Conservation (phyloP, 2,113 vertebrate species). For the Phaethornis superciliosus region DNA sequence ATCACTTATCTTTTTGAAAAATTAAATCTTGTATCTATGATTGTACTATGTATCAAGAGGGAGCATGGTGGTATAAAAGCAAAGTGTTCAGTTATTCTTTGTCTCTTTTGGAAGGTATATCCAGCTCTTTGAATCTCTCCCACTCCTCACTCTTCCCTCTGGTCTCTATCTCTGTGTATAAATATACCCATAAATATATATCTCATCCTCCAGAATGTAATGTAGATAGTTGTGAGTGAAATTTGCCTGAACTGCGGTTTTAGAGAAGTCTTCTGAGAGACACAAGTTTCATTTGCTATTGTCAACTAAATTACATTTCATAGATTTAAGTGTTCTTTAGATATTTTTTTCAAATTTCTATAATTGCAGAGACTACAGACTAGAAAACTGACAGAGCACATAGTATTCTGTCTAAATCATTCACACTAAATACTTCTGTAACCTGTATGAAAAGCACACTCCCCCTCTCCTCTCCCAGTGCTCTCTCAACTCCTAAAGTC, state of each 20-base stretch:
- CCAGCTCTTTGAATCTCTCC: neutral
- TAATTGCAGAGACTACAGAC: neutral
- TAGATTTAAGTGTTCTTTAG: neutral
- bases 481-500: neutral
- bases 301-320: neutral
- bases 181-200: neutral
- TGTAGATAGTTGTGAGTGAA: neutral
- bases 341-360: neutral
- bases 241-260: neutral
- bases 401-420: neutral
- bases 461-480: neutral
- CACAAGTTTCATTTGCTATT: neutral
- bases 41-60: neutral
- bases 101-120: neutral
- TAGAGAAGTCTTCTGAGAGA: neutral
- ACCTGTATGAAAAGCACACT: neutral
- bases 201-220: neutral
- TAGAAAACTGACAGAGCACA: neutral
- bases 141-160: rapidly evolving
- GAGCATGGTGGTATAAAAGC: neutral
- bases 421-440: neutral
- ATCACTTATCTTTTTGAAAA: neutral
- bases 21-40: neutral
- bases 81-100: neutral
- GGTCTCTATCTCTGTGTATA: neutral